A percentile compares a stretch with the other conserved stretches of the same genome.
phyloP scores from a whole-genome alignment of 2,113 vertebrate genomes.

The Trochalopteron elliotii region DNA sequence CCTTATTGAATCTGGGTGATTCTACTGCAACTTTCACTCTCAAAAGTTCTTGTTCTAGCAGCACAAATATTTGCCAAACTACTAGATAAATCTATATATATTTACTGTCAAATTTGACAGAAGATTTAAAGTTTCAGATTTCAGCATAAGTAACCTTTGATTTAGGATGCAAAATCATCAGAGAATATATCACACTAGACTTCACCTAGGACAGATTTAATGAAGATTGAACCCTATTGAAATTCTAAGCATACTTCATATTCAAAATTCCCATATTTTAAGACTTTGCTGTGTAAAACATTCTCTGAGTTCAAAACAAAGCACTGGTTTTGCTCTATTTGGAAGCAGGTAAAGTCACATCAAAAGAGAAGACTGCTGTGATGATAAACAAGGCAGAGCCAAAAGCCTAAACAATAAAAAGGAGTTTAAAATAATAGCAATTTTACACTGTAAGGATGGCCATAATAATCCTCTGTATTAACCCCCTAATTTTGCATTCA shows the following conservation, averaged over 20 bases:
- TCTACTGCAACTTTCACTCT: background rate
- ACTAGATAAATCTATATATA: background rate
- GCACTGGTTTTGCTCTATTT: background rate
- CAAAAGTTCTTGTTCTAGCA: background rate
- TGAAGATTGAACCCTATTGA: background rate
- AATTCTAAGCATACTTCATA: background rate
- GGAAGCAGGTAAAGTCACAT: background rate
- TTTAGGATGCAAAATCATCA: background rate
- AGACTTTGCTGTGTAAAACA: background rate
- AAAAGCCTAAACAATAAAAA: background rate
- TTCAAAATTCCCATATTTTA: background rate
- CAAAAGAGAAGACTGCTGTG: background rate
- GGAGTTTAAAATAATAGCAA: background rate
- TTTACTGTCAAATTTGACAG: background rate
- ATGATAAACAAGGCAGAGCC: background rate
- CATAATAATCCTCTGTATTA: background rate
- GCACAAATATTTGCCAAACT: background rate
- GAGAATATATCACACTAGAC: background rate
- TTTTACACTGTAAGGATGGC: background rate
- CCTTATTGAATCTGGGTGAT: background rate
- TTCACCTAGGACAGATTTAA: background rate
- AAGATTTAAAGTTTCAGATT: background rate
- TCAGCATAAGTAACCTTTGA: background rate
- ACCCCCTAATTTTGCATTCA: background rate
- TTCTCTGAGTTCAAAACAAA: background rate